Evolutionary conservation across 2,113 vertebrate genomes (phyloP).

Genomic region (Pandion haliaetus): DNA sequence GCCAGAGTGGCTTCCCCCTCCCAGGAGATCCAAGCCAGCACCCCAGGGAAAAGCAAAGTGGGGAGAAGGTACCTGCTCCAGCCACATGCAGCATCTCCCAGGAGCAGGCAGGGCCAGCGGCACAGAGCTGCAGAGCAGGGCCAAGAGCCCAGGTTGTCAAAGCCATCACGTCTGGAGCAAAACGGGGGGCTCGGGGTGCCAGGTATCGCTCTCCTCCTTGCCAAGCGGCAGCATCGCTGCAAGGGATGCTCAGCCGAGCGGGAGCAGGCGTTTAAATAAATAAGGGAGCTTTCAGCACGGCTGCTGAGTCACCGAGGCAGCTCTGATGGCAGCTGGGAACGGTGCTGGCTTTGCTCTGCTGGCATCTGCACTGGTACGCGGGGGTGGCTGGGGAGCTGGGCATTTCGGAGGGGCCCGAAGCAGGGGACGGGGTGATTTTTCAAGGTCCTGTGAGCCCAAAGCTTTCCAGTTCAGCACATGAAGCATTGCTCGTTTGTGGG

Average conservation of each 20-base stretch:
- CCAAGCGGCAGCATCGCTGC: neutral
- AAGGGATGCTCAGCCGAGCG: neutral
- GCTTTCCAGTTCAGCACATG: rapidly evolving
- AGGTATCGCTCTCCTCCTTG: neutral
- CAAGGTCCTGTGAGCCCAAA: neutral
- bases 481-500: neutral
- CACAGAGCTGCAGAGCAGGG: neutral
- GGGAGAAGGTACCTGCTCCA: neutral
- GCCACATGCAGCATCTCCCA: slow-evolving; percentile 6
- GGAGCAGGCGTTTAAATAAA: neutral
- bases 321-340: slow-evolving; percentile 6
- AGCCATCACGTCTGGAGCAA: neutral
- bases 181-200: rapidly evolving
- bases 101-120: neutral
- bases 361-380: neutral
- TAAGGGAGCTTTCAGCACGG: neutral
- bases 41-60: neutral
- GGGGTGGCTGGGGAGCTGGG: neutral
- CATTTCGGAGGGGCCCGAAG: neutral
- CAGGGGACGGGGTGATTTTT: neutral
- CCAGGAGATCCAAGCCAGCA: neutral
- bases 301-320: slow-evolving; percentile 24
- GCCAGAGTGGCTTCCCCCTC: neutral
- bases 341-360: neutral
- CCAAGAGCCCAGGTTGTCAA: neutral